phyloP scores from a whole-genome alignment of 2,113 vertebrate species.

The Periophthalmodon schlosseri region DNA sequence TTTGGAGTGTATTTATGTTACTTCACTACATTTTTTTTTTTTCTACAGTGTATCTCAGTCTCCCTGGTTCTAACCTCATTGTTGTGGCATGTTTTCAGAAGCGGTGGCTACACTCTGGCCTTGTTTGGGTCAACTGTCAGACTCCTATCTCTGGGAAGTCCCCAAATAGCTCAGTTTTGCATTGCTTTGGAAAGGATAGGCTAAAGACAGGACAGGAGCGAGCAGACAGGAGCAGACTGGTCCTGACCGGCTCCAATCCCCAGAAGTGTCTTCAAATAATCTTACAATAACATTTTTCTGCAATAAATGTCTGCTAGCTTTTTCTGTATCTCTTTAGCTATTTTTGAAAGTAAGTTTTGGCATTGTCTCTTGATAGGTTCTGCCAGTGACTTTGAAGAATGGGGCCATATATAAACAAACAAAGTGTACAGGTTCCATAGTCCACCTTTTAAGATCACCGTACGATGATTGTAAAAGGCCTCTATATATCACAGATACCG shows the following conservation, averaged over 20 bases:
- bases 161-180: slow-evolving; percentile 70
- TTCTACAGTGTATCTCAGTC: slow-evolving; percentile 23
- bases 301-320: background rate
- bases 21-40: background rate
- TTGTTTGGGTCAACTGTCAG: slow-evolving; percentile 68
- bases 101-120: slow-evolving; percentile 47
- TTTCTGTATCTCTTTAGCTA: background rate
- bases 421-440: background rate
- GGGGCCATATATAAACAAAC: background rate
- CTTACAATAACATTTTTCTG: background rate
- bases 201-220: slow-evolving; percentile 26
- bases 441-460: too few species aligned
- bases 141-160: slow-evolving; percentile 71
- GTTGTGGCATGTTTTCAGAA: slow-evolving; percentile 72
- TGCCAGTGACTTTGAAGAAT: background rate
- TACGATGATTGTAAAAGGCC: too few species aligned
- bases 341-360: background rate
- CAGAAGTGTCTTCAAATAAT: background rate
- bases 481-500: too few species aligned
- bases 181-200: slow-evolving; percentile 54
- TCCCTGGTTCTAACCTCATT: slow-evolving; percentile 67
- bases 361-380: background rate
- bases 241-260: slow-evolving; percentile 17
- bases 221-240: slow-evolving; percentile 44
- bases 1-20: background rate